These are phyloP conservation scores for Seriola aureovittata DNA, from an alignment of 2,113 vertebrate species.

Conservation along the genomic window DNA sequence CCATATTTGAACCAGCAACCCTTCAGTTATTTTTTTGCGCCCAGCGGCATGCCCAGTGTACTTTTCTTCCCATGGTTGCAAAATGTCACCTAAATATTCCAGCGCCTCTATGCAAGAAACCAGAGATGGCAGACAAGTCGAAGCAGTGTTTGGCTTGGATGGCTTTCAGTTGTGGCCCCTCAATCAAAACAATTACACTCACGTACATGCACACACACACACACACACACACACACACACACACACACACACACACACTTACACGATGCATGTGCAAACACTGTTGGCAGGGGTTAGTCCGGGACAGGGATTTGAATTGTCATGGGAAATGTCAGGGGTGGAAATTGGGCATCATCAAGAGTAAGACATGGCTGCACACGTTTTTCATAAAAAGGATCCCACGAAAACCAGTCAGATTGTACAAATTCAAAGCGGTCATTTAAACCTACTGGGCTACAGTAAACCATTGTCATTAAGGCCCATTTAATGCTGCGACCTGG, in stretches of 20 bases:
- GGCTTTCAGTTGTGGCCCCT: conserved; percentile 33
- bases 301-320: conserved; percentile 27
- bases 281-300: background rate
- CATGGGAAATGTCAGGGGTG: conserved; percentile 38
- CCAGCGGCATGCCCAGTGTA: background rate
- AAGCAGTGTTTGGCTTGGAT: conserved; percentile 44
- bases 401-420: conserved; percentile 26
- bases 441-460: conserved; percentile 21
- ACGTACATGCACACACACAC: conserved; percentile 1
- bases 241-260: conserved; percentile 12
- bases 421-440: conserved; percentile 37
- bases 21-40: background rate
- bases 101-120: background rate
- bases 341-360: conserved; percentile 25
- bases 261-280: conserved; percentile 6
- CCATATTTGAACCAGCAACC: background rate
- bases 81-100: conserved; percentile 29
- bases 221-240: conserved; percentile 18
- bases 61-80: conserved; percentile 35
- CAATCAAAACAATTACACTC: conserved; percentile 33
- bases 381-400: conserved; percentile 29
- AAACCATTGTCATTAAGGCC: conserved; percentile 52
- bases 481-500: conserved; percentile 44
- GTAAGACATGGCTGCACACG: conserved; percentile 9
- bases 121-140: conserved; percentile 24